Base-by-base conservation (phyloP, 2,113 vertebrate species). In the Polyodon spathula region DNA sequence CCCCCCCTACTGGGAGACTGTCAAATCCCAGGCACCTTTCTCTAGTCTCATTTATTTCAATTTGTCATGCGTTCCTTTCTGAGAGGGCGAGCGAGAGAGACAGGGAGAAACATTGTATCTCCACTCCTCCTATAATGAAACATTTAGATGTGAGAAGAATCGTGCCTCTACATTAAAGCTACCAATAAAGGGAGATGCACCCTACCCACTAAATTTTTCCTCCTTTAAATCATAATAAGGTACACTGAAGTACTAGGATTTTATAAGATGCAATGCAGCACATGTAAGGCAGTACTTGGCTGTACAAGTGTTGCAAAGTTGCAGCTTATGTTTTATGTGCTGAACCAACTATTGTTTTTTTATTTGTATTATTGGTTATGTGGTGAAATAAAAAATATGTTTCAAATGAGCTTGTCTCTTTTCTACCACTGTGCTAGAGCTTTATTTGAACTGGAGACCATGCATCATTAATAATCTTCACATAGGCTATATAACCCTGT, bases 31-130 rank as follows among this genome's bases (percentile, higher is more conserved):
- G 61, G 68, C 60, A 71, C 72, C 53, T 67, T 63, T 15, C 68
- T 76, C 66, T 6, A 5, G 72, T 84, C 80, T 88, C 84, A 88
- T 85, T 89, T 87, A 78, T 82, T 91, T 85, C 87, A 81, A 88
- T 88, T 89, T 85, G 80, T 80, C 80, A 80, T 70, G 80, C 83
- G 82, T 85, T 88, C 81, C 75, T 85, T 76, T 1, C 70, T 74
- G 27, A 27, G 27, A 27, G 27, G 73, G 76, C 75, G 76, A 82
- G 78, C 76, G 73, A 68, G 63, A 68, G 73, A 79, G 80, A 81
- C 76, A 76, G 78, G 77, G 73, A 65, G 58, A 73, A 73, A 81
- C 83, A 85, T 81, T 81, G 82, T 81, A 79, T 80, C 79, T 76
- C 73, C 62, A 71, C 73, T 68, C 65, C n/a, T n/a, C n/a, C 76